Conservation (phyloP, 2,113 vertebrate species). For the Proterorhinus semilunaris region DNA sequence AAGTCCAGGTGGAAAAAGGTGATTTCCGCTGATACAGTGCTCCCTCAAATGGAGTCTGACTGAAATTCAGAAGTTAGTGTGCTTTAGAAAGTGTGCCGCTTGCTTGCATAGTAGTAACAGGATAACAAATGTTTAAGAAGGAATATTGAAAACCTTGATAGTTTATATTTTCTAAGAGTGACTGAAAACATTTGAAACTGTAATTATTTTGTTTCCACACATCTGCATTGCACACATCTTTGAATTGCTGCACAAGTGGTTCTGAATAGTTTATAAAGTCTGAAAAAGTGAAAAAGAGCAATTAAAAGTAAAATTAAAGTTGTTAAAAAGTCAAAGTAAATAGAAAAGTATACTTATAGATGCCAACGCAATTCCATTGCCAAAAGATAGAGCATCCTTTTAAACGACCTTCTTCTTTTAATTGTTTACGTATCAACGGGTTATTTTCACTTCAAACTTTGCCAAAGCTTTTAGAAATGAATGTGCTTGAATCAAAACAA, state of each 20-base stretch:
- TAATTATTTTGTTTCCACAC: neutral
- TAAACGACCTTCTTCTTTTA: conserved; percentile 1
- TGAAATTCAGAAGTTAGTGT: too few relatives aligned
- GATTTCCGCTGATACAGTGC: too few relatives aligned
- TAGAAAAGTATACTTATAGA: conserved; percentile 3
- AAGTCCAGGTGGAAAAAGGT: too few relatives aligned
- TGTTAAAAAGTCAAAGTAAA: conserved; percentile 6
- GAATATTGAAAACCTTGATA: too few relatives aligned
- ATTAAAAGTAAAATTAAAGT: conserved; percentile 6
- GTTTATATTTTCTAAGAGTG: neutral
- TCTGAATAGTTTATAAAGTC: neutral
- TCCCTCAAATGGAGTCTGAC: too few relatives aligned
- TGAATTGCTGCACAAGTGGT: conserved; percentile 1
- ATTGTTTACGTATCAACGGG: neutral
- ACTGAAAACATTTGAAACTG: neutral
- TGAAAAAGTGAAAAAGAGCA: neutral
- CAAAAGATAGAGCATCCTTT: conserved; percentile 6
- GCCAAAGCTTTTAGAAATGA: conserved; percentile 1
- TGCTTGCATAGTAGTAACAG: too few relatives aligned
- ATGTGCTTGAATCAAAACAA: neutral
- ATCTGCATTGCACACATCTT: neutral
- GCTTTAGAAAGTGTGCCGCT: too few relatives aligned
- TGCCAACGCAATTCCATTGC: neutral
- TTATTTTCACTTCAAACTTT: conserved; percentile 9
- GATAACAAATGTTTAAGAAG: too few relatives aligned